Conservation (phyloP, 37 sponge, comb jelly and placozoan genomes). For the Ianthella basta region DNA sequence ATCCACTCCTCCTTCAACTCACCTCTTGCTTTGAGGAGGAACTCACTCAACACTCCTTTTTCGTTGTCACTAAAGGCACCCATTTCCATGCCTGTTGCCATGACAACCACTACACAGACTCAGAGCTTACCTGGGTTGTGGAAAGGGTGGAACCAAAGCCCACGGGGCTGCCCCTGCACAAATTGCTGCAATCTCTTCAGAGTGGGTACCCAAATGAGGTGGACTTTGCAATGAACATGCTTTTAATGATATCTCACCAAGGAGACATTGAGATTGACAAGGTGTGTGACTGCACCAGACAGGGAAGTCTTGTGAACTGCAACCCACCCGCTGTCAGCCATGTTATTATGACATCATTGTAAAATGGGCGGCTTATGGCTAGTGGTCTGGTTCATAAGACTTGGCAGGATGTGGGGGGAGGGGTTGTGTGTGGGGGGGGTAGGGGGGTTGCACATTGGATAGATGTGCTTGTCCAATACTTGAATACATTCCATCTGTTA, state of each 20-base stretch:
- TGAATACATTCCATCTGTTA: too few species aligned
- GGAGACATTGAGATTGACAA: slow-evolving; percentile 25
- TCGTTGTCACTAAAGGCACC: neutral
- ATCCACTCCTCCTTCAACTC: neutral
- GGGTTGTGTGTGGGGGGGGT: too few species aligned
- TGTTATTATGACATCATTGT: too few species aligned
- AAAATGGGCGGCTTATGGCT: too few species aligned
- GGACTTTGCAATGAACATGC: slow-evolving; percentile 77
- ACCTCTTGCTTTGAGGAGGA: neutral
- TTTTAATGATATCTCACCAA: slow-evolving; percentile 60
- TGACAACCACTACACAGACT: neutral
- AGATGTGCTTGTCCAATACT: too few species aligned
- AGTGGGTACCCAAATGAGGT: slow-evolving; percentile 87
- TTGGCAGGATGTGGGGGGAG: too few species aligned
- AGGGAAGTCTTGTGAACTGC: too few species aligned
- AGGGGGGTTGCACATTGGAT: too few species aligned
- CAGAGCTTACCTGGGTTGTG: slow-evolving; percentile 10
- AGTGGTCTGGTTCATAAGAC: too few species aligned
- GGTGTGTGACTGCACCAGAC: neutral
- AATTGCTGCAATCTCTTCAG: slow-evolving; percentile 57
- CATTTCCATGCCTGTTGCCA: neutral
- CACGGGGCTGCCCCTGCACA: slow-evolving; percentile 27
- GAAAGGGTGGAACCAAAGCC: neutral
- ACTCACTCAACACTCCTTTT: neutral
- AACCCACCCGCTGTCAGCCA: too few species aligned